Evolutionary conservation across 1,140 invertebrate genomes (phyloP).

Genomic region (Leptestheria dahalacensis): DNA sequence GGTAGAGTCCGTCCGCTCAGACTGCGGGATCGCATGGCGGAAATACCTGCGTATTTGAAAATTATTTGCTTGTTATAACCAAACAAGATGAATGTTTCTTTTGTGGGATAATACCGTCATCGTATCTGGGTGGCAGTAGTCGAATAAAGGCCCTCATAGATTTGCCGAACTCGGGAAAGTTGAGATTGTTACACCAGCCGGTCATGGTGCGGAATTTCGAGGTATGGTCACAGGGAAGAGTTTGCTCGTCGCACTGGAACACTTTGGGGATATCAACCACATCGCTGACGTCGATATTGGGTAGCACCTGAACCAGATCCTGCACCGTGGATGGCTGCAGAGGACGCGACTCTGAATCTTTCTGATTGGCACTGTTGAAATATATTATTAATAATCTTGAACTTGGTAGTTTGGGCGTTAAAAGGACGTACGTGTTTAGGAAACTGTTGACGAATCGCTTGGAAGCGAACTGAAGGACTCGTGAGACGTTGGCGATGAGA

Average conservation of each 20-base stretch:
- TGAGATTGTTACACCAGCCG: constrained; percentile 45
- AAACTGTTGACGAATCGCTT: constrained; percentile 30
- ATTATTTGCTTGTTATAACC: background rate
- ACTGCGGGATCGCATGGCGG: constrained; percentile 24
- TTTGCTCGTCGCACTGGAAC: constrained; percentile 34
- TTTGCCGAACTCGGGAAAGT: constrained; percentile 35
- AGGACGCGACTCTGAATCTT: constrained; percentile 28
- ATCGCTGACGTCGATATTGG: constrained; percentile 32
- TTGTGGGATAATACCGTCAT: constrained; percentile 33
- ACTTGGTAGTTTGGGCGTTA: background rate
- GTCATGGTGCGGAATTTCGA: constrained; percentile 35
- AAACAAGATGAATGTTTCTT: background rate
- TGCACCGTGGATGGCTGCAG: constrained; percentile 25
- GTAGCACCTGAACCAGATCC: constrained; percentile 31
- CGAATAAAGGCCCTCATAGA: constrained; percentile 33
- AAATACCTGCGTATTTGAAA: constrained; percentile 28
- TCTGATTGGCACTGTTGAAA: constrained; percentile 21
- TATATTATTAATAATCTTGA: background rate
- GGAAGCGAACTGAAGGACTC: constrained; percentile 37
- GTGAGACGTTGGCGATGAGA: constrained; percentile 35
- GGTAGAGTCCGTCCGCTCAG: constrained; percentile 28
- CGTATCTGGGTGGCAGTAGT: constrained; percentile 35
- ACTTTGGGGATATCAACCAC: constrained; percentile 31
- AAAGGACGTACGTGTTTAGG: constrained; percentile 25
- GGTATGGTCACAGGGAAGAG: constrained; percentile 42